Base-by-base conservation (phyloP, 2,113 vertebrate species). In the Syrrhaptes paradoxus region DNA sequence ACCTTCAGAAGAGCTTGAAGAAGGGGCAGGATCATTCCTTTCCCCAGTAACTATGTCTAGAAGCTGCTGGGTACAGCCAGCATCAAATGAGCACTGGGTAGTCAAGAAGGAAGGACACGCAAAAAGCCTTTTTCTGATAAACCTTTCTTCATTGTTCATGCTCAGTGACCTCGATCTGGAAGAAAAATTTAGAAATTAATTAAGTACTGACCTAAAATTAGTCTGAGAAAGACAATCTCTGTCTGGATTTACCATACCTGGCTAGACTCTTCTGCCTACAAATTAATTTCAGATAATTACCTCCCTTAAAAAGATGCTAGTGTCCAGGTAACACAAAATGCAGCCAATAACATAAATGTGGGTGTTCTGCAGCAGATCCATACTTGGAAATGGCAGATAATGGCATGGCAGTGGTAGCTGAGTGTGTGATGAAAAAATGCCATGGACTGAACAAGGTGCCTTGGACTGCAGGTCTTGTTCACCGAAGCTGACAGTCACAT, bases 361-460 rank as follows among this genome's bases (percentile, higher is more conserved):
- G 31, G 7, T 63, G 67, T 49, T 83, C 31, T 70, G 68, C 59
- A 62, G 14, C 75, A 57, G 46, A 65, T 65, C 58, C 13, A 3
- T 31, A 2, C 45, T 43, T 61, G 72, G 43, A 66, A 61, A 20
- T 24, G 43, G 58, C 82, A 83, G 17, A 15, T 61, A 51, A 68
- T 0, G 2, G 29, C 55, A 43, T 0, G 0, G 54, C 38, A 26
- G 45, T n/a, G 63, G 24, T 41, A 66, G 31, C 45, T 45, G 54
- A 75, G 36, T 14, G 78, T 41, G 24, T 45, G 29, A 6, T 57
- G 54, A 62, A 12, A 49, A 74, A 89, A 45, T 36, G 6, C 57
- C 38, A 13, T 54, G 43, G 66, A 36, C 57, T 78, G 38, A 72
- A 41, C 55, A 43, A 45, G 51, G 10, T 84, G 70, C 48, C 61